Conservation (phyloP, 2,888 invertebrate genomes). For the Ornithoptera priamus region DNA sequence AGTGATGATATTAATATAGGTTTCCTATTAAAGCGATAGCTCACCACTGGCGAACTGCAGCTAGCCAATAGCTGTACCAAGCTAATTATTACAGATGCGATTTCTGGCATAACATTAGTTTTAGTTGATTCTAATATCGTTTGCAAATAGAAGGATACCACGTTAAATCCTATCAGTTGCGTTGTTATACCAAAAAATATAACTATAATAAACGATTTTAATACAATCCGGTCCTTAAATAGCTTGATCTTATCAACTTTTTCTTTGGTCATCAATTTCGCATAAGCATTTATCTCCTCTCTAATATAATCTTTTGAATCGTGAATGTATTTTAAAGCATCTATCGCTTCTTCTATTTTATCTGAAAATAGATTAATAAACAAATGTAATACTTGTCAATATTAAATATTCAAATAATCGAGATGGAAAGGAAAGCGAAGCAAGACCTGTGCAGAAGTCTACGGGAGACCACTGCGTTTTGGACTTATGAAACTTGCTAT, state of each 20-base stretch:
- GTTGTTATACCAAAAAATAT: conserved; percentile 34
- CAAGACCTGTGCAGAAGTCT: too few relatives aligned
- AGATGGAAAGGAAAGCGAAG: too few relatives aligned
- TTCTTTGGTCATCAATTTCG: conserved; percentile 29
- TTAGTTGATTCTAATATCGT: conserved; percentile 50
- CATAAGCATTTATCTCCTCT: conserved; percentile 52
- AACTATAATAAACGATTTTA: conserved; percentile 38
- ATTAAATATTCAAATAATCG: too few relatives aligned
- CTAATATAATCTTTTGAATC: conserved; percentile 46
- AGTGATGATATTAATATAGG: conserved; percentile 38
- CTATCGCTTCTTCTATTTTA: conserved; percentile 43
- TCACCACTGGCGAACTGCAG: conserved; percentile 42
- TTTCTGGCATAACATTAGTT: conserved; percentile 46
- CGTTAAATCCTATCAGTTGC: conserved; percentile 49
- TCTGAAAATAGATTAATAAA: conserved; percentile 37
- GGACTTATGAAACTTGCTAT: too few relatives aligned
- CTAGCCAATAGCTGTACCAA: conserved; percentile 50
- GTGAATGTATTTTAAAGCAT: conserved; percentile 47
- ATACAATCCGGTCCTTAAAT: conserved; percentile 37
- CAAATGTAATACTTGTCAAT: too few relatives aligned
- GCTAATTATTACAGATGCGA: conserved; percentile 51
- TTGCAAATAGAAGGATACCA: conserved; percentile 51
- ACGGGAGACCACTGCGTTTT: too few relatives aligned
- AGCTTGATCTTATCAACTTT: conserved; percentile 31
- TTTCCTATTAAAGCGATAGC: conserved; percentile 48